These are phyloP conservation scores for Drosophila simulans DNA, from an alignment of 1,140 invertebrate genomes.

Conservation along the genomic window DNA sequence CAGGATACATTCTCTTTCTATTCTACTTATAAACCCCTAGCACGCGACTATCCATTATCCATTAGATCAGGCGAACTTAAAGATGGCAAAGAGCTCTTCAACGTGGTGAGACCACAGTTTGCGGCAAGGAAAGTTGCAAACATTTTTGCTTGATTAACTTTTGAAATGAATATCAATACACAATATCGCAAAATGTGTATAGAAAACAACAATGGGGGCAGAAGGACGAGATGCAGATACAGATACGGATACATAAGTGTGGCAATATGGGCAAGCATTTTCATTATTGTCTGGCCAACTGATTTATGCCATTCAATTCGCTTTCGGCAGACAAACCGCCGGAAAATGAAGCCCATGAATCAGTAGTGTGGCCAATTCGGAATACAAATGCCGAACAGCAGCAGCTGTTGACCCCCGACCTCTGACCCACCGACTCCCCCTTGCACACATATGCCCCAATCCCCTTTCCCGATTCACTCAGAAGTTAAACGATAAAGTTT, in stretches of 20 bases:
- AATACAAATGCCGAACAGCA: conserved; percentile 41
- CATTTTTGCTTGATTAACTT: conserved; percentile 71
- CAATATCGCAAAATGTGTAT: conserved; percentile 15
- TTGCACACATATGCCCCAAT: too few species aligned
- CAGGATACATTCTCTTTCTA: not conserved
- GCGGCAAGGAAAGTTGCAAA: conserved; percentile 11
- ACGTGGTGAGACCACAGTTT: conserved; percentile 15
- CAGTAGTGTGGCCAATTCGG: conserved; percentile 53
- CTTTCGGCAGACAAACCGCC: conserved; percentile 62
- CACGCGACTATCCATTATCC: conserved; percentile 66
- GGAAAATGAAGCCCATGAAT: conserved; percentile 73
- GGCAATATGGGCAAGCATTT: conserved; percentile 51
- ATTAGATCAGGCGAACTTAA: conserved; percentile 24
- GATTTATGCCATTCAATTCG: conserved; percentile 73
- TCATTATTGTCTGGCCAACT: conserved; percentile 67
- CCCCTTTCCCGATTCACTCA: not conserved
- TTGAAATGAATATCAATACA: conserved; percentile 68
- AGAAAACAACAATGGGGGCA: conserved; percentile 18
- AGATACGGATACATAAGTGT: conserved; percentile 19
- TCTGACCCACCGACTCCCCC: too few species aligned
- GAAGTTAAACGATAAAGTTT: conserved; percentile 58
- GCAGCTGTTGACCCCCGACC: conserved; percentile 19
- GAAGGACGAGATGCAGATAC: conserved; percentile 17
- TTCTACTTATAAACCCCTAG: conserved; percentile 50
- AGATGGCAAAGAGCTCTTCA: conserved; percentile 3